These are phyloP conservation scores for Ephialtes manifestator DNA, from an alignment of 2,888 invertebrate genomes.

Conservation along the genomic window DNA sequence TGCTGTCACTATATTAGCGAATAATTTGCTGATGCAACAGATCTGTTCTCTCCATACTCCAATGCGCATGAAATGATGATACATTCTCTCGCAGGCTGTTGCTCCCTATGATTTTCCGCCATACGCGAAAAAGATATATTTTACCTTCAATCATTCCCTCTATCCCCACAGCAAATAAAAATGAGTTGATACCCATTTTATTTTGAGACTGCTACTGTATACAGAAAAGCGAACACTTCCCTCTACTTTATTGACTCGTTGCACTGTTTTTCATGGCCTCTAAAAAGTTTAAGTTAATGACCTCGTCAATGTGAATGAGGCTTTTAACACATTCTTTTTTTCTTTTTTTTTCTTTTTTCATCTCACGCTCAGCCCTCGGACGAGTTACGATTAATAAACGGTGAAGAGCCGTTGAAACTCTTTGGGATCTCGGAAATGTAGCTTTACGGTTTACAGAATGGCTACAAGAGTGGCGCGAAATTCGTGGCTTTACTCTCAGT, in stretches of 20 bases:
- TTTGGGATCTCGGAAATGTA: constrained; percentile 19
- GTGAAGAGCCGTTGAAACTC: constrained; percentile 36
- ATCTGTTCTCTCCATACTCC: too few species aligned
- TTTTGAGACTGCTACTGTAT: neutral
- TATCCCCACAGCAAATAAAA: constrained; percentile 32
- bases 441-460: constrained; percentile 1
- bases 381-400: constrained; percentile 67
- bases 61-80: constrained; percentile 53
- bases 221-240: constrained; percentile 29
- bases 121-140: constrained; percentile 41
- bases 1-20: too few species aligned
- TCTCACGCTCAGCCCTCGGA: neutral
- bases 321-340: too few species aligned
- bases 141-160: constrained; percentile 38
- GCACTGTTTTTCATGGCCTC: constrained; percentile 34
- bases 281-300: constrained; percentile 7
- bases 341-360: neutral
- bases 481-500: constrained; percentile 34
- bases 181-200: constrained; percentile 5
- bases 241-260: constrained; percentile 58
- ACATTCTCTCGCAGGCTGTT: constrained; percentile 50
- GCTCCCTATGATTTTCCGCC: constrained; percentile 16
- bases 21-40: too few species aligned
- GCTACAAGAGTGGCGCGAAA: constrained; percentile 24
- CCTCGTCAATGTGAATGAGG: too few species aligned